phyloP scores from a whole-genome alignment of 2,797 vertebrate genomes.

The Sparus aurata region DNA sequence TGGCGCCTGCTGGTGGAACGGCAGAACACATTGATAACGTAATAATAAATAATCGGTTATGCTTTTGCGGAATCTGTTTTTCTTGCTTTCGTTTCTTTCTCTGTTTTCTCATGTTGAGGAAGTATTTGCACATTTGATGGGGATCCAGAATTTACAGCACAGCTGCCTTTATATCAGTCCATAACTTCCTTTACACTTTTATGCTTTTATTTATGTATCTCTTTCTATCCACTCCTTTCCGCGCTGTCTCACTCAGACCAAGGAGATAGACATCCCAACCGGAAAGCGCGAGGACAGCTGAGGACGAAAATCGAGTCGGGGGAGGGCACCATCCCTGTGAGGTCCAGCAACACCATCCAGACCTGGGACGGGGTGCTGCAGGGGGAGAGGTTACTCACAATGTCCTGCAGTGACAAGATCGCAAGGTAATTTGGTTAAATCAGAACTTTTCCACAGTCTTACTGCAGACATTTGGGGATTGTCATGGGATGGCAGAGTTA shows the following conservation, averaged over 20 bases:
- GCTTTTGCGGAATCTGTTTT: slow-evolving; percentile 37
- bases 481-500: neutral
- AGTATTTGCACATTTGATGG: neutral
- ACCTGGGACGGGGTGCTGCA: slow-evolving; percentile 97
- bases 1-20: slow-evolving; percentile 63
- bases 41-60: slow-evolving; percentile 56
- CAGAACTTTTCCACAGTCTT: neutral
- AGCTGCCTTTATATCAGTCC: neutral
- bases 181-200: neutral
- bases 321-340: slow-evolving; percentile 96
- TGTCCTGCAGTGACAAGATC: slow-evolving; percentile 99
- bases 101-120: neutral
- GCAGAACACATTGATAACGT: slow-evolving; percentile 70
- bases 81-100: slow-evolving; percentile 2
- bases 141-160: neutral
- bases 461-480: neutral
- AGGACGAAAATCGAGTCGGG: slow-evolving; percentile 98
- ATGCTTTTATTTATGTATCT: neutral
- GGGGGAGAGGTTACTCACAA: slow-evolving; percentile 95
- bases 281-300: slow-evolving; percentile 95
- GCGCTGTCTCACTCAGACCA: slow-evolving; percentile 84
- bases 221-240: neutral
- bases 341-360: slow-evolving; percentile 95
- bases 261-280: slow-evolving; percentile 96
- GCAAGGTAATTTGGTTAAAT: slow-evolving; percentile 85